Evolutionary conservation across 2,113 vertebrate genomes (phyloP).

Genomic region (Drymodes brunneopygia): DNA sequence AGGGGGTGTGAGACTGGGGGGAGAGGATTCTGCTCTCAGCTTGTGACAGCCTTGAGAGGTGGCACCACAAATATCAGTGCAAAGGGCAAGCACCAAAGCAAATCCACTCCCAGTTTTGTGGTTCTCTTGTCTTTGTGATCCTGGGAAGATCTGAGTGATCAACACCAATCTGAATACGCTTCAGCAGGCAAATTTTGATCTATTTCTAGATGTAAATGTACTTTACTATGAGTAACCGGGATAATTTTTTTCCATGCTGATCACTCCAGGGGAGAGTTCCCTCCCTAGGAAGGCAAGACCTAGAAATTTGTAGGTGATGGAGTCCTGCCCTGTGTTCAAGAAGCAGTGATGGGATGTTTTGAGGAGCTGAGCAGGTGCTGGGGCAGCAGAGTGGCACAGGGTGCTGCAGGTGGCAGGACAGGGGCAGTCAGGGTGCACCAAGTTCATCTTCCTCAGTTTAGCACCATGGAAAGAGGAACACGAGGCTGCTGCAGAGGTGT

Average conservation of each 20-base stretch:
- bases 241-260: fast-evolving
- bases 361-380: background rate
- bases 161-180: background rate
- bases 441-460: background rate
- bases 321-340: background rate
- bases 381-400: background rate
- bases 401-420: background rate
- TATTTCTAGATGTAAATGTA: background rate
- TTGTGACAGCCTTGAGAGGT: background rate
- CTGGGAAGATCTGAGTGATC: background rate
- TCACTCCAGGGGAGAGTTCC: background rate
- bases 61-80: background rate
- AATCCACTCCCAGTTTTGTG: background rate
- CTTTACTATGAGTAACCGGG: background rate
- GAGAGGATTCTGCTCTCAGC: background rate
- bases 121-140: background rate
- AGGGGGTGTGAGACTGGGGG: background rate
- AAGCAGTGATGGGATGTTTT: background rate
- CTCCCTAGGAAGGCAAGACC: background rate
- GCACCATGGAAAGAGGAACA: background rate
- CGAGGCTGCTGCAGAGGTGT: fast-evolving
- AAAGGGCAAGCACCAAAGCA: background rate
- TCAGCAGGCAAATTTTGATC: background rate
- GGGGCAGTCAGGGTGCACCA: fast-evolving
- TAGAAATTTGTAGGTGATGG: background rate